Evolutionary conservation across 2,888 invertebrate species (phyloP).

Genomic region (Pollenia griseotomentosa): DNA sequence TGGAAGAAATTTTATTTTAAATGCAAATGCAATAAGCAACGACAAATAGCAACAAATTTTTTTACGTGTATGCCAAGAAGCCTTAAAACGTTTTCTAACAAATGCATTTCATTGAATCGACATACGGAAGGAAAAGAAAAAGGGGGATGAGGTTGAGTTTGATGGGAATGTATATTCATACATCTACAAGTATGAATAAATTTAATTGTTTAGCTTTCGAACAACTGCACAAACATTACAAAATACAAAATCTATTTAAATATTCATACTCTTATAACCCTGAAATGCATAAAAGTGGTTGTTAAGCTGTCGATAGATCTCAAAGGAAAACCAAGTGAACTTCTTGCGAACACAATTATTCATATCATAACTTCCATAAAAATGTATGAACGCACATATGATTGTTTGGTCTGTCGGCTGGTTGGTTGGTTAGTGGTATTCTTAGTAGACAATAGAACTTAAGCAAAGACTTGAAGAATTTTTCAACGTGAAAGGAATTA

Average conservation of each 20-base stretch:
- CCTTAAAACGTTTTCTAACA: slow-evolving; percentile 29
- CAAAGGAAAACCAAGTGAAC: slow-evolving; percentile 21
- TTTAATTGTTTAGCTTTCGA: slow-evolving; percentile 50
- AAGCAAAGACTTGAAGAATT: slow-evolving; percentile 65
- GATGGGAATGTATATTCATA: slow-evolving; percentile 17
- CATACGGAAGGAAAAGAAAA: slow-evolving; percentile 20
- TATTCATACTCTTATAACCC: slow-evolving; percentile 48
- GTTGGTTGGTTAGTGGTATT: slow-evolving; percentile 28
- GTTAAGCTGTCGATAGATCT: slow-evolving; percentile 46
- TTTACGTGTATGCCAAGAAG: slow-evolving; percentile 29
- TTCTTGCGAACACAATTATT: slow-evolving; percentile 30
- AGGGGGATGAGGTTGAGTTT: slow-evolving; percentile 52
- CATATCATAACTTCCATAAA: slow-evolving; percentile 39
- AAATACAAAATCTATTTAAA: not conserved
- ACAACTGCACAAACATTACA: slow-evolving; percentile 69
- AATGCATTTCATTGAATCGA: slow-evolving; percentile 53
- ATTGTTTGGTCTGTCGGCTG: slow-evolving; percentile 32
- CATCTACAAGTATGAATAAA: slow-evolving; percentile 38
- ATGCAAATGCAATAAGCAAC: not conserved
- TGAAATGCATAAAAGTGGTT: slow-evolving; percentile 56
- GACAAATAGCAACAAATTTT: not conserved
- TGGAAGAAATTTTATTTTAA: no score
- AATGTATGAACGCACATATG: not conserved
- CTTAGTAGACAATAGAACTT: slow-evolving; percentile 38
- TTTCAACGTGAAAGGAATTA: slow-evolving; percentile 75